phyloP scores from a whole-genome alignment of 2,888 invertebrate genomes.

The Hyposoter didymator region DNA sequence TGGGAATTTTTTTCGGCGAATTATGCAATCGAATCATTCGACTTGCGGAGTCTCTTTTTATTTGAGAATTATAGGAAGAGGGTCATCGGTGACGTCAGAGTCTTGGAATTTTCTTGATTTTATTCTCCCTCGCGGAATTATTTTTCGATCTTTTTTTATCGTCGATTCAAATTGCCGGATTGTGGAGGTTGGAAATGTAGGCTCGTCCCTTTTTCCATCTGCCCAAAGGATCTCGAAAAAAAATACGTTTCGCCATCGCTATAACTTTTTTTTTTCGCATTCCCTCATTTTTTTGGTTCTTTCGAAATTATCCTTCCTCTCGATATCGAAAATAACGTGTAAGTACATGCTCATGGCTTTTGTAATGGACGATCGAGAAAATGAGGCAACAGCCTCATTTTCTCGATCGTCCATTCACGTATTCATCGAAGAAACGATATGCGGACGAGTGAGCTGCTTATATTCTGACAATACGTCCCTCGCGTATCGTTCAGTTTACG shows the following conservation, averaged over 20 bases:
- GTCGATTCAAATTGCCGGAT: neutral
- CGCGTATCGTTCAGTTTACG: slow-evolving; percentile 10
- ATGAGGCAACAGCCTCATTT: too few species aligned
- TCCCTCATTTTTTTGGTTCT: too few species aligned
- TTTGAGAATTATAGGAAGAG: slow-evolving; percentile 34
- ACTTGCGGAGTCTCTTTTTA: slow-evolving; percentile 18
- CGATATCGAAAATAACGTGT: neutral
- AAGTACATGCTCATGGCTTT: neutral
- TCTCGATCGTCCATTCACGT: neutral
- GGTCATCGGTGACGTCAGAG: slow-evolving; percentile 49
- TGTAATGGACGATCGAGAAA: too few species aligned
- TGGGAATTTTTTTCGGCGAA: neutral
- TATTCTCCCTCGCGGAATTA: slow-evolving; percentile 4
- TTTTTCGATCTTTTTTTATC: neutral
- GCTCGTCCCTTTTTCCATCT: too few species aligned
- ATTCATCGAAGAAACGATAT: slow-evolving; percentile 31
- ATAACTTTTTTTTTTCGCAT: too few species aligned
- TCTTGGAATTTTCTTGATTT: slow-evolving; percentile 9
- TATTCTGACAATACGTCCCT: slow-evolving; percentile 28
- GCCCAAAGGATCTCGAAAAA: too few species aligned
- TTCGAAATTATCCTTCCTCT: neutral
- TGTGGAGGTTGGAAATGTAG: neutral
- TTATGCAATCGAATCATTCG: slow-evolving; percentile 48
- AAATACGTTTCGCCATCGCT: too few species aligned
- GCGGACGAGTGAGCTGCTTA: slow-evolving; percentile 25